Base-by-base conservation (phyloP, 2,888 invertebrate species). In the Plebejus melissa region DNA sequence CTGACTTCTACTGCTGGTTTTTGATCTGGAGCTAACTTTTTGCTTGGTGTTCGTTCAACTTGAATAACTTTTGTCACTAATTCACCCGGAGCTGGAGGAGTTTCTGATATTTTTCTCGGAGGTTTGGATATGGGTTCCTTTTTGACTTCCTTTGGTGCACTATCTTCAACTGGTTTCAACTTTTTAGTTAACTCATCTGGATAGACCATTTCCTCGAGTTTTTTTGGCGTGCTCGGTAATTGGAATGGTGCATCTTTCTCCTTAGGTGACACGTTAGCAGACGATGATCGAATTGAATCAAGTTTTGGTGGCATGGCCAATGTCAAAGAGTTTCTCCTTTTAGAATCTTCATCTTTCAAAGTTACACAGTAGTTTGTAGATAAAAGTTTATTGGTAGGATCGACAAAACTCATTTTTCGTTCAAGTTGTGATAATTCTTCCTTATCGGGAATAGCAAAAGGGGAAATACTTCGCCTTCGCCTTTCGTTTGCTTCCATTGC, bases 381-480 rank as follows among this genome's bases (percentile, higher is more conserved):
- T 0, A 94, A 82, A 58, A 94, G 82, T 83, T 94, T 94, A 82
- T 92, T 94, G 54, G 86, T 86, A 7, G 94, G 94, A 84, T 94
- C 93, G 57, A 91, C 88, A 78, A 94, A 94, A 80, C 94, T 94
- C 76, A 93, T 91, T 83, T 91, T 94, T 32, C 93, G 87, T 82
- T 90, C 85, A 60, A 94, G 82, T 76, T 80, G 82, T 76, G 76
- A 80, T 22, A 83, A 74, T 80, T 91, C 93, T 75, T 92, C 92
- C 82, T 89, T 91, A 13, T 81, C 91, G 74, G 87, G 91, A 78
- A 94, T 65, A 22, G 94, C 94, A 82, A 94, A 94, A 7, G 94
- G 94, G 70, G 94, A 94, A 82, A 94, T 91, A 86, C 94, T 94
- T 80, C 94, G 86, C 22, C 94, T 87, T 79, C 94, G 86, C 80